These are phyloP conservation scores for Drosophila saltans DNA, from an alignment of 1,140 invertebrate genomes.

Conservation along the genomic window DNA sequence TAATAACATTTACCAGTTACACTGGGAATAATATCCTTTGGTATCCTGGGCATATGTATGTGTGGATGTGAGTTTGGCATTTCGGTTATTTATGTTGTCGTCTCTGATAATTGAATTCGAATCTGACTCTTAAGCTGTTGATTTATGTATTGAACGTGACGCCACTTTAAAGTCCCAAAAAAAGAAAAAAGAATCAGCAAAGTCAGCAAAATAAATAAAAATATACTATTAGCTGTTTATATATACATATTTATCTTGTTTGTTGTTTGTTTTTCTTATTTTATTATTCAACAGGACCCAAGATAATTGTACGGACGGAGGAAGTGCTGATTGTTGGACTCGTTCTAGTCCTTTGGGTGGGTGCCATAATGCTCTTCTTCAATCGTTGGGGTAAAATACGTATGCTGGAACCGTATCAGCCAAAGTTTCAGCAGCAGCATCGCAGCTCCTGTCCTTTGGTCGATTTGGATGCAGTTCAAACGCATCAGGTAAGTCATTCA, in stretches of 20 bases:
- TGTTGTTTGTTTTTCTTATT: slow-evolving; percentile 30
- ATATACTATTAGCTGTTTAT: neutral
- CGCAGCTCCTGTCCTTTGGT: slow-evolving; percentile 88
- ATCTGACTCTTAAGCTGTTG: slow-evolving; percentile 43
- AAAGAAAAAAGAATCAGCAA: slow-evolving; percentile 15
- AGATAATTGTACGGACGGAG: slow-evolving; percentile 88
- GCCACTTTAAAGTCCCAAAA: slow-evolving; percentile 14
- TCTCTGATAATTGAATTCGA: slow-evolving; percentile 64
- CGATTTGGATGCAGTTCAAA: slow-evolving; percentile 83
- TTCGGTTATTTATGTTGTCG: slow-evolving; percentile 36
- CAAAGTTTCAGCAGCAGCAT: slow-evolving; percentile 92
- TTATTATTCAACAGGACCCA: slow-evolving; percentile 83
- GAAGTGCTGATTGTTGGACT: slow-evolving; percentile 94
- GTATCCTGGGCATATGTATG: neutral
- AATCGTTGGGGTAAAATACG: slow-evolving; percentile 96
- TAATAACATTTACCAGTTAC: neutral
- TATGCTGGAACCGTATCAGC: slow-evolving; percentile 95
- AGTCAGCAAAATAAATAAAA: slow-evolving; percentile 14
- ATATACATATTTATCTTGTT: neutral
- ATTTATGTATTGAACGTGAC: slow-evolving; percentile 60
- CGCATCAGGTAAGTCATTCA: slow-evolving; percentile 67
- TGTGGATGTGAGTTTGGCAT: slow-evolving; percentile 8
- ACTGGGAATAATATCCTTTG: neutral
- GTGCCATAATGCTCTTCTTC: slow-evolving; percentile 94
- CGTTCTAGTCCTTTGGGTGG: slow-evolving; percentile 93